Percentiles rank a stretch among this genome's conserved stretches.
phyloP scores from a whole-genome alignment of 2,888 invertebrate species.

The Lumbricus terrestris region DNA sequence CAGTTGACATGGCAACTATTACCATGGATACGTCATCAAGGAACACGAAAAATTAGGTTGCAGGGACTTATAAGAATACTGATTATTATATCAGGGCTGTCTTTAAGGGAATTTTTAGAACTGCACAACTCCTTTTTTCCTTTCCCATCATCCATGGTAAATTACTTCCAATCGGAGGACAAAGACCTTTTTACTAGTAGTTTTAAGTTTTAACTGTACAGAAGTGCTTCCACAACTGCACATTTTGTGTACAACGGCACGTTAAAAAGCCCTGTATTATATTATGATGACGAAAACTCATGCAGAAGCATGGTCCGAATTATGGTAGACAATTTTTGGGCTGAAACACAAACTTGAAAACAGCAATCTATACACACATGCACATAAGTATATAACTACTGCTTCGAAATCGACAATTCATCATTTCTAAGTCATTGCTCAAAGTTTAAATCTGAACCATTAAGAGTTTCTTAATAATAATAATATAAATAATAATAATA shows the following conservation, averaged over 20 bases:
- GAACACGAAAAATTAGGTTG: background rate
- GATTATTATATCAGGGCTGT: no score
- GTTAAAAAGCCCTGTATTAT: no score
- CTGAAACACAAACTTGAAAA: background rate
- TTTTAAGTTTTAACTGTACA: no score
- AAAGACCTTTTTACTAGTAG: no score
- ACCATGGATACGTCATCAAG: constrained; percentile 3
- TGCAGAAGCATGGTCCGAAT: background rate
- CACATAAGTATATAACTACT: no score
- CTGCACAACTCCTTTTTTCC: no score
- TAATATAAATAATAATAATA: background rate
- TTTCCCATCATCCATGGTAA: no score
- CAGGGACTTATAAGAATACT: background rate
- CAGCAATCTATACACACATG: background rate
- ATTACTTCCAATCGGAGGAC: no score
- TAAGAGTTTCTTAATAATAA: background rate
- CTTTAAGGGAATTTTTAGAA: no score
- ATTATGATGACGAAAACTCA: background rate
- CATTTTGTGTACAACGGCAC: no score
- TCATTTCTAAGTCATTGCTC: background rate
- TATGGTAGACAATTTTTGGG: background rate
- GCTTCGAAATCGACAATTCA: background rate
- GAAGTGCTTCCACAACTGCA: no score
- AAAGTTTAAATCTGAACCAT: background rate
- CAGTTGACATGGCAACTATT: background rate